A percentile compares a stretch with the other conserved stretches of the same genome.
Evolutionary conservation across 2,113 vertebrate genomes (phyloP).

Genomic region (Acrocephalus kingi): DNA sequence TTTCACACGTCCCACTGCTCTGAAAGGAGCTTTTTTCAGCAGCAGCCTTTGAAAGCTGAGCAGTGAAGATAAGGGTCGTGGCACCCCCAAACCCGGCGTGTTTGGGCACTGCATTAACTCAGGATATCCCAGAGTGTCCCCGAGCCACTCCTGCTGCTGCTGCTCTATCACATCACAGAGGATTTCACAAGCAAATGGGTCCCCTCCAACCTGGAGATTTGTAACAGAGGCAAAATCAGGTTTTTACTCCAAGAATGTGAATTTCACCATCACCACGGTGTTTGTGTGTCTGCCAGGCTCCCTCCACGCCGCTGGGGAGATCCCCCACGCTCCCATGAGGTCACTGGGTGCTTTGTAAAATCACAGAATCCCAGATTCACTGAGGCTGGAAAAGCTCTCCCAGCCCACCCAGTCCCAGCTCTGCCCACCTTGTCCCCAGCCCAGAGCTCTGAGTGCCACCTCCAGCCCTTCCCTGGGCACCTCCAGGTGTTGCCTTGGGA

Average conservation of each 20-base stretch:
- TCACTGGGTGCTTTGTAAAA: fast-evolving
- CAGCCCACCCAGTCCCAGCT: fast-evolving
- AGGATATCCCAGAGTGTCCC: fast-evolving
- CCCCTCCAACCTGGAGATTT: background rate
- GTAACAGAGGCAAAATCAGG: background rate
- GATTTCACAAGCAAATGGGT: fast-evolving
- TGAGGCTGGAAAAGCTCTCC: background rate
- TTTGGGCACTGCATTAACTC: background rate
- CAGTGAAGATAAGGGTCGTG: background rate
- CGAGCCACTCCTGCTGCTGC: background rate
- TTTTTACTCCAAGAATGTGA: background rate
- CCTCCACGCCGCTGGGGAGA: fast-evolving
- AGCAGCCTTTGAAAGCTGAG: background rate
- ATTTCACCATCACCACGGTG: fast-evolving
- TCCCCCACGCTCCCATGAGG: background rate
- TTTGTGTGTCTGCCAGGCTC: background rate
- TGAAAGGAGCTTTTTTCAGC: background rate
- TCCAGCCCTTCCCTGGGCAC: background rate
- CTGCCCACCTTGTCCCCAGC: background rate
- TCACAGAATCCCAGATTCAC: background rate
- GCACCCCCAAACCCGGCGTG: background rate
- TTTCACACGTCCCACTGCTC: conserved; percentile 28
- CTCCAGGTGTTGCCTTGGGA: background rate
- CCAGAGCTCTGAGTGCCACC: background rate
- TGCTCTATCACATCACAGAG: background rate